Conservation (phyloP, 2,113 vertebrate genomes). For the Chascanopsetta lugubris region DNA sequence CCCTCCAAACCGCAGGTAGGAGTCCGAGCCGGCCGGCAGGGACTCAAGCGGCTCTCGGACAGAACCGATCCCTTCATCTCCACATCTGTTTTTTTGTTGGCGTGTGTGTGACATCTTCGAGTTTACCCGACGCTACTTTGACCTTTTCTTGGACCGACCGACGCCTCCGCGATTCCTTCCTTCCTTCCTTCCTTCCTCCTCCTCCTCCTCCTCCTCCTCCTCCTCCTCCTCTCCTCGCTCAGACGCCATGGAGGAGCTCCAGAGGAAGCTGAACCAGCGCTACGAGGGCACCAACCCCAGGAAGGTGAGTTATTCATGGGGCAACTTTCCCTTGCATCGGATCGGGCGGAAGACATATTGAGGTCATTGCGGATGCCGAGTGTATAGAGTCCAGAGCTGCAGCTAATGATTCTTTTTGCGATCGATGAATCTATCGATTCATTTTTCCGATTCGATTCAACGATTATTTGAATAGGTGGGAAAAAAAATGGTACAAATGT, state of each 20-base stretch:
- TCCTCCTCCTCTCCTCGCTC: constrained; percentile 9
- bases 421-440: too few species aligned
- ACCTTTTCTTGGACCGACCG: constrained; percentile 34
- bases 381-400: too few species aligned
- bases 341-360: constrained; percentile 19
- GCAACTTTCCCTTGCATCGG: background rate
- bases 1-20: constrained; percentile 64
- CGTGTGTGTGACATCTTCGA: background rate
- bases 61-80: constrained; percentile 8
- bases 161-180: constrained; percentile 14
- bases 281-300: constrained; percentile 85
- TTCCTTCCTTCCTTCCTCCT: too few species aligned
- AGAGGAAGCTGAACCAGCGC: constrained; percentile 76
- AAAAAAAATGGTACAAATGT: too few species aligned
- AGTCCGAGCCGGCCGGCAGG: constrained; percentile 40
- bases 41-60: constrained; percentile 17
- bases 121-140: constrained; percentile 9
- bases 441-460: too few species aligned
- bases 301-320: constrained; percentile 77
- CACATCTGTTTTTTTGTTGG: constrained; percentile 20
- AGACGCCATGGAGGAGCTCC: constrained; percentile 86
- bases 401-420: too few species aligned
- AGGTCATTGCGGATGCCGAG: background rate
- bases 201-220: too few species aligned
- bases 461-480: too few species aligned